A percentile compares a stretch with the other conserved stretches of the same genome.
Evolutionary conservation across 2,113 vertebrate species (phyloP).

Genomic region (Lagopus muta): DNA sequence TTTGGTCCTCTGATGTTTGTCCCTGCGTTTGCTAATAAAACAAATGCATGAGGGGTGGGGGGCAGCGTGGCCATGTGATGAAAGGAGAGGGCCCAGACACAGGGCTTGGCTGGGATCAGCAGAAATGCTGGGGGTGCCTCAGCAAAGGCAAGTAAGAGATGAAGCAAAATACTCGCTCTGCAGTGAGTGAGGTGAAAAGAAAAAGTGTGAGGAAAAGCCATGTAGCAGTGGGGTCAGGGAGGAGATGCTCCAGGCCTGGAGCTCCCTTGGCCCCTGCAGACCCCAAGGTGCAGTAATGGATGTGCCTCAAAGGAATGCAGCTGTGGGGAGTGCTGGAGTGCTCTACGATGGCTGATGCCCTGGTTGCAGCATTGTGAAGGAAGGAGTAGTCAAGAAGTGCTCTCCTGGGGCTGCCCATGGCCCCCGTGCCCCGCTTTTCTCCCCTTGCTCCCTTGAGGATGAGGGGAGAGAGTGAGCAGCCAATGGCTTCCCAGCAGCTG

Average conservation of each 20-base stretch:
- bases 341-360: not conserved
- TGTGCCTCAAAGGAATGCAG: not conserved
- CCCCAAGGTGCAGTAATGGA: accelerated
- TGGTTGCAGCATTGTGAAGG: not conserved
- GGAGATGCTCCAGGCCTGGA: accelerated
- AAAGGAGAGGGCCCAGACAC: not conserved
- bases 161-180: too few species aligned
- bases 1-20: not conserved
- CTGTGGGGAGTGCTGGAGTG: not conserved
- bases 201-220: not conserved
- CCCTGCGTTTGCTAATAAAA: not conserved
- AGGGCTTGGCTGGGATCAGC: not conserved
- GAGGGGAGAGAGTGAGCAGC: not conserved
- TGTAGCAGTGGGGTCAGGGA: accelerated
- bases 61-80: not conserved
- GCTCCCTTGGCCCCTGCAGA: accelerated
- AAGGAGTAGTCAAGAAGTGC: not conserved
- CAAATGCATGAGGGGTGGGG: accelerated
- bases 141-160: too few species aligned
- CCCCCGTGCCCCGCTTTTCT: not conserved
- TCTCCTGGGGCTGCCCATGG: not conserved
- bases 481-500: not conserved
- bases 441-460: not conserved
- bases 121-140: accelerated
- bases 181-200: too few species aligned